phyloP scores from a whole-genome alignment of 2,888 invertebrate species.

The Prenolepis imparis region DNA sequence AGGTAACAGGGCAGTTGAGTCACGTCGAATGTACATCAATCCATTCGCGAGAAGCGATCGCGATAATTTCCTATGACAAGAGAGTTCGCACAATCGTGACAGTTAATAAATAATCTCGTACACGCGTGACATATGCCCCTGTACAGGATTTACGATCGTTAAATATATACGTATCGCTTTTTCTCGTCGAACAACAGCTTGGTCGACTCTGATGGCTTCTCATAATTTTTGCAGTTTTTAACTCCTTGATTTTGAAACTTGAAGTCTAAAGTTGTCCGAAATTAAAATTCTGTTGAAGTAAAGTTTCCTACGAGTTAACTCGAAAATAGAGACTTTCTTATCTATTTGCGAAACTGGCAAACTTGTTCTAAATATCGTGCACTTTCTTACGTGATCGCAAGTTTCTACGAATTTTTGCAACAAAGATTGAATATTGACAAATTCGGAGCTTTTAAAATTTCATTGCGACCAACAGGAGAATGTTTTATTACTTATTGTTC shows the following conservation, averaged over 20 bases:
- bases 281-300: not conserved
- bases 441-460: not conserved
- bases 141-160: not conserved
- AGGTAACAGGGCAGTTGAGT: constrained; percentile 55
- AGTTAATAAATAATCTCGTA: not conserved
- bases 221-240: not conserved
- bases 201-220: not conserved
- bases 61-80: constrained; percentile 38
- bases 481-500: not conserved
- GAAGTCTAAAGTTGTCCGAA: not conserved
- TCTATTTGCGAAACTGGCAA: not conserved
- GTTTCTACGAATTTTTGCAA: not conserved
- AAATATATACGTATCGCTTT: not conserved
- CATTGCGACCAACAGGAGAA: not conserved
- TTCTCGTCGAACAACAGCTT: not conserved
- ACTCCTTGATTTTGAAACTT: not conserved
- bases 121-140: not conserved
- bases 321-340: constrained; percentile 1
- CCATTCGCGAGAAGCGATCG: constrained; percentile 34
- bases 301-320: not conserved
- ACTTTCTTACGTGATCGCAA: not conserved
- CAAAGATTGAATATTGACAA: not conserved
- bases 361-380: not conserved
- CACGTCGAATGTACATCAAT: constrained; percentile 31
- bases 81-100: not conserved